Evolutionary conservation across 1,140 invertebrate genomes (phyloP), one percentile per base, ranked within the genome.

Genomic region (Orussus abietinus): DNA sequence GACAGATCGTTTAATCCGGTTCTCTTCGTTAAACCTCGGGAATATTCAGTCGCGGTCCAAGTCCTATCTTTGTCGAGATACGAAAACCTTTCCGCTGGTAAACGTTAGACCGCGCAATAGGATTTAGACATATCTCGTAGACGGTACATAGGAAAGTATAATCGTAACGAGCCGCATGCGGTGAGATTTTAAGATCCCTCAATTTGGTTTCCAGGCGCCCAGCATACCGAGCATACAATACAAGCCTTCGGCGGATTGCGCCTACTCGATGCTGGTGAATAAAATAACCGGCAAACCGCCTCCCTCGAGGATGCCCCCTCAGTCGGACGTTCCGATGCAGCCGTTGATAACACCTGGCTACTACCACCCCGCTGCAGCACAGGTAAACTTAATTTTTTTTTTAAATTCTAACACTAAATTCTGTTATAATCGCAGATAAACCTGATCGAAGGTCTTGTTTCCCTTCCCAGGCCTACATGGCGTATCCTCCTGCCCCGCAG

Each of bases 191-290:
- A 45, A 44, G 11, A 40, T 21, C 21, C n/a, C 11, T 43, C 11
- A 36, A 30, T 40, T 58, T 55, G 45, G 54, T 54, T 61, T 41
- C 38, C 64, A 83, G 80, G 80, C 81, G 22, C 79, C 80, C 4
- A 78, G 76, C 28, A 81, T 84, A 53, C 81, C 82, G 19, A 80
- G 74, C 50, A 83, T 89, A 47, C 77, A 80, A 36, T 88, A 88
- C 65, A 85, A 85, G 59, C 86, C 87, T 18, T 86, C 86, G 5
- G 82, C 84, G 0, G 83, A 90, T 69, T 91, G 86, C 68, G 82
- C 88, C 29, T 92, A 92, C 64, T 88, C 85, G 9, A 83, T 89
- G 76, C 73, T 91, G 30, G 85, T 91, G 11, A 88, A 83, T 53
- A 84, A 86, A 66, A 89, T 90, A 45, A 84, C 85, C 44, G 86